Evolutionary conservation across 1,140 invertebrate genomes (phyloP).

Genomic region (Drepana arcuata): DNA sequence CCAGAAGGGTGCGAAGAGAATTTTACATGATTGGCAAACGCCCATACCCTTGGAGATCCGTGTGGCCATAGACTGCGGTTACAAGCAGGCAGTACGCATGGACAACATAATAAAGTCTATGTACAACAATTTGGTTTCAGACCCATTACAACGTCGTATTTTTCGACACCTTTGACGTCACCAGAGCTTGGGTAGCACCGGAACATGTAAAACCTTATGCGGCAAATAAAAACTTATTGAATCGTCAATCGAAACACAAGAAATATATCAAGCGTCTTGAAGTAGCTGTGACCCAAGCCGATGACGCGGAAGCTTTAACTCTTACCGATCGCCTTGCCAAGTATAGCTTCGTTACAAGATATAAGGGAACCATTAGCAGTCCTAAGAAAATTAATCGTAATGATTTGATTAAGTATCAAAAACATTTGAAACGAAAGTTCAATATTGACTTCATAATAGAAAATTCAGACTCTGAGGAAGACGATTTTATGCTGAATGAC

Average conservation of each 20-base stretch:
- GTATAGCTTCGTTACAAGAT: slow-evolving; percentile 62
- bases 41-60: too few species aligned
- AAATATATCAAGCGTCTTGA: slow-evolving; percentile 35
- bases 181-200: slow-evolving; percentile 70
- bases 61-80: too few species aligned
- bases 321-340: slow-evolving; percentile 47
- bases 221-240: slow-evolving; percentile 9
- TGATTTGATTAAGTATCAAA: slow-evolving; percentile 27
- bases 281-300: slow-evolving; percentile 41
- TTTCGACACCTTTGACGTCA: slow-evolving; percentile 70
- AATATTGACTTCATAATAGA: slow-evolving; percentile 38
- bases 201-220: slow-evolving; percentile 54
- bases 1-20: too few species aligned
- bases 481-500: not conserved
- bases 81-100: too few species aligned
- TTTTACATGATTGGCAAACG: too few species aligned
- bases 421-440: slow-evolving; percentile 35
- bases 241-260: slow-evolving; percentile 18
- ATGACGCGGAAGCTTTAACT: slow-evolving; percentile 44
- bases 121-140: slow-evolving; percentile 53
- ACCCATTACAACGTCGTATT: slow-evolving; percentile 77
- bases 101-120: too few species aligned
- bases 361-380: slow-evolving; percentile 35
- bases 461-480: slow-evolving; percentile 27
- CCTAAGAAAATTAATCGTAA: slow-evolving; percentile 35